Evolutionary conservation across 2,797 vertebrate species (phyloP).

Genomic region (Etheostoma nigrum): DNA sequence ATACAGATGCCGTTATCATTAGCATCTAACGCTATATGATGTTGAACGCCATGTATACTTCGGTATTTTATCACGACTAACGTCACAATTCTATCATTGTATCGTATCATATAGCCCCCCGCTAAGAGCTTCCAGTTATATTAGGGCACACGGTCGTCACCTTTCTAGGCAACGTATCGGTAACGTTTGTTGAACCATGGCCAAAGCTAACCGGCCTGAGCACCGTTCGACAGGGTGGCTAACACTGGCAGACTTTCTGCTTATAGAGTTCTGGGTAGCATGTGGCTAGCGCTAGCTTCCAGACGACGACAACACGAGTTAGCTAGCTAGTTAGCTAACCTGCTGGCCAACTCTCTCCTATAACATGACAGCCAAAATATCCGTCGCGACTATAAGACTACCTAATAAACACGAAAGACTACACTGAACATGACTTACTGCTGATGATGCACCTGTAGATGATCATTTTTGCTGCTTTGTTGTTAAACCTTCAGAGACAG

Average conservation of each 20-base stretch:
- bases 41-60: slow-evolving; percentile 29
- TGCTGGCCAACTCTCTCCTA: background rate
- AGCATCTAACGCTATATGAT: background rate
- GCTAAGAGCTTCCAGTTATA: too few relatives aligned
- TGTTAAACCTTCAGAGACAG: slow-evolving; percentile 47
- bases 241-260: background rate
- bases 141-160: too few relatives aligned
- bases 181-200: background rate
- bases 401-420: rapidly evolving
- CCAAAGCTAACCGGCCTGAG: background rate
- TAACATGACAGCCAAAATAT: background rate
- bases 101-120: too few relatives aligned
- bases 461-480: slow-evolving; percentile 71
- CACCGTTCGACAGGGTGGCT: slow-evolving; percentile 25
- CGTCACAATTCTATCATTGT: too few relatives aligned
- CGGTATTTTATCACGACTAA: background rate
- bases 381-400: rapidly evolving
- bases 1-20: slow-evolving; percentile 9
- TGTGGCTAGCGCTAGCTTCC: slow-evolving; percentile 15
- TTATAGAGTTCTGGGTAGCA: background rate
- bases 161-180: background rate
- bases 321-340: background rate
- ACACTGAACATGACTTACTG: slow-evolving; percentile 26
- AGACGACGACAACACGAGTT: slow-evolving; percentile 42
- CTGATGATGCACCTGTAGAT: slow-evolving; percentile 74